Conservation (phyloP, 2,113 vertebrate species). For the Dasyornis broadbenti region DNA sequence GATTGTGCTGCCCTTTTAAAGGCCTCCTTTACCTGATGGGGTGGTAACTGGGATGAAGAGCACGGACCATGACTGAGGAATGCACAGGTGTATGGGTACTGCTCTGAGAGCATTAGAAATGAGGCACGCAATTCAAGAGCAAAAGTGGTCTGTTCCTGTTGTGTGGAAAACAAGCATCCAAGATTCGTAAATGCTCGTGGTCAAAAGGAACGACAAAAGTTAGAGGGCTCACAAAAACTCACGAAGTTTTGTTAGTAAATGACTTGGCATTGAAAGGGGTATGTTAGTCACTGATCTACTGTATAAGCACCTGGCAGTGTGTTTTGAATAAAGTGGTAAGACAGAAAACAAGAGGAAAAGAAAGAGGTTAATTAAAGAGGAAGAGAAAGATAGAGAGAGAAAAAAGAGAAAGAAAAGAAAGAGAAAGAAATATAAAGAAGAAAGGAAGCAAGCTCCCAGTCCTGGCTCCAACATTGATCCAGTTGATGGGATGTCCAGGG, state of each 20-base stretch:
- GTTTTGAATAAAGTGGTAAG: background rate
- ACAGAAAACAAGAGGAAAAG: background rate
- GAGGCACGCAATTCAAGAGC: background rate
- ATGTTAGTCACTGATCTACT: background rate
- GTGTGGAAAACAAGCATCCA: background rate
- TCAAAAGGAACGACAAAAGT: background rate
- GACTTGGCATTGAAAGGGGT: background rate
- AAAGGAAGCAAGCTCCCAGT: background rate
- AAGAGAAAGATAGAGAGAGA: background rate
- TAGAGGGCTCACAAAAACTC: background rate
- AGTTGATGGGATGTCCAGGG: background rate
- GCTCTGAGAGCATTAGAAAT: background rate
- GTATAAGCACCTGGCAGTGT: background rate
- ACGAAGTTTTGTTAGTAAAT: background rate
- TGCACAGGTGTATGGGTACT: background rate
- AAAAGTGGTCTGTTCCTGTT: fast-evolving
- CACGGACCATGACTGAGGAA: fast-evolving
- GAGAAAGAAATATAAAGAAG: background rate
- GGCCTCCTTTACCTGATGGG: background rate
- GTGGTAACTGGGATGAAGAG: background rate
- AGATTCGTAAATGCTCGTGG: fast-evolving
- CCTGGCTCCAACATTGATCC: background rate
- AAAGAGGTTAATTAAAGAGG: background rate
- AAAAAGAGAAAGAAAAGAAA: background rate
- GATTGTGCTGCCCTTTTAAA: background rate